Evolutionary conservation across 2,797 vertebrate genomes (phyloP), one percentile per base, ranked within the genome.

Genomic region (Australoheros facetus): DNA sequence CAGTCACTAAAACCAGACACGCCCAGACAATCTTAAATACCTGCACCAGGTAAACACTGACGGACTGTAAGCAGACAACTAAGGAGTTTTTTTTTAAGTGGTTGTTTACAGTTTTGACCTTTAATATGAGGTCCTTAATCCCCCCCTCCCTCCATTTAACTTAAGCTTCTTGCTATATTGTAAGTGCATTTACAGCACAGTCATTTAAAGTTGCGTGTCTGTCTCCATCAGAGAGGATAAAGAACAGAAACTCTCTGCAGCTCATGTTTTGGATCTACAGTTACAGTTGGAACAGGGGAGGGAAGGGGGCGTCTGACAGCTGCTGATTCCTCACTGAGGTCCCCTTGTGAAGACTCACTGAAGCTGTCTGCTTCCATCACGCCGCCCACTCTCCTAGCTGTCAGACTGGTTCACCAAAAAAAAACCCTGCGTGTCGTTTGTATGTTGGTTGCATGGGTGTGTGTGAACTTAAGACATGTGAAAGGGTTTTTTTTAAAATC

Each of bases 351-450:
- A 53, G 69, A 73, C 76, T 62, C 34, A 48, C 37, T 77, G 74
- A 82, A 71, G 73, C 85, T 69, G 84, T 75, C 54, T 74, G 28
- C 56, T 64, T 45, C 66, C 83, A 79, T 74, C 79, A 69, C 81
- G 57, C 56, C 81, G 28, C 87, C 80, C 87, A 81, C 84, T 80
- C 76, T 62, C 58, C 87, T 84, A 56, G 89, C 85, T 76, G 93
- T 83, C 82, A 84, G 85, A 94, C 92, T 87, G 89, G 92, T 93
- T 94, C 71, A 45, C 45, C 86, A 53, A 75, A 37, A 37, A 37
- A 37, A 37, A 37, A 85, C 19, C 54, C 12, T 21, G 21, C 76
- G n/a, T 53, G 73, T 62, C 16, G 19, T 34, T 80, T 42, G n/a
- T 70, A 71, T 81, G 73, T 54, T 28, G 42, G 16, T 48, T 30